Evolutionary conservation across 2,888 invertebrate genomes (phyloP), one percentile per base, ranked within the genome.

Genomic region (Oxyteleia sp.): DNA sequence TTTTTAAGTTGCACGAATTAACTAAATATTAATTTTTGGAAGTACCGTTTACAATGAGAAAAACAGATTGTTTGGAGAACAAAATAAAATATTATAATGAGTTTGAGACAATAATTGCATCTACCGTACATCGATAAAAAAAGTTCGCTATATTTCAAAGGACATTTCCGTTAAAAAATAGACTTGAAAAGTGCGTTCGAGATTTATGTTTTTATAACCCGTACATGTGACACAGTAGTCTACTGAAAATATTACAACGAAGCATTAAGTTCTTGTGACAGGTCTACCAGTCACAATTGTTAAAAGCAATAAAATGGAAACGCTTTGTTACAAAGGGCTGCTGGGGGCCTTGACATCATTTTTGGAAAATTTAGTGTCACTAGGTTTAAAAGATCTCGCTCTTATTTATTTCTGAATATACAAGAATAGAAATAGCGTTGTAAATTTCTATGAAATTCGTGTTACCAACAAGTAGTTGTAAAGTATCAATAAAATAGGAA

Each of bases 321-420:
- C 85, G 85, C 16, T 10, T 15, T 5, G 5, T 13, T 23, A 55
- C 45, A 55, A 71, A 47, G 26, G 35, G 57, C 29, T 41, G 49
- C 49, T 66, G 68, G 18, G 72, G 63, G 49, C 49, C 64, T 84
- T 88, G 88, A 87, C 88, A 88, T 55, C 84, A 84, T 85, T 86
- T 88, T 88, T 88, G 7, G 71, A 83, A 86, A 86, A 87, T 87
- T 88, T 85, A 85, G 85, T 85, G 84, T 85, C 84, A 87, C 71
- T 86, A 69, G 87, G 63, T 47, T 18, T 7, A 11, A n/a, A 45
- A 63, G 47, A 8, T 18, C 29, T 8, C 29, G 18, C 29, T 47
- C 47, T 18, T 47, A 63, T 47, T 63, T 18, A 29, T 29, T 15
- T 47, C 32, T n/a, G 5, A 23, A 47, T 47, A 26, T 43, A 20